Base-by-base conservation (phyloP, 2,888 invertebrate genomes). In the Brassicogethes aeneus region DNA sequence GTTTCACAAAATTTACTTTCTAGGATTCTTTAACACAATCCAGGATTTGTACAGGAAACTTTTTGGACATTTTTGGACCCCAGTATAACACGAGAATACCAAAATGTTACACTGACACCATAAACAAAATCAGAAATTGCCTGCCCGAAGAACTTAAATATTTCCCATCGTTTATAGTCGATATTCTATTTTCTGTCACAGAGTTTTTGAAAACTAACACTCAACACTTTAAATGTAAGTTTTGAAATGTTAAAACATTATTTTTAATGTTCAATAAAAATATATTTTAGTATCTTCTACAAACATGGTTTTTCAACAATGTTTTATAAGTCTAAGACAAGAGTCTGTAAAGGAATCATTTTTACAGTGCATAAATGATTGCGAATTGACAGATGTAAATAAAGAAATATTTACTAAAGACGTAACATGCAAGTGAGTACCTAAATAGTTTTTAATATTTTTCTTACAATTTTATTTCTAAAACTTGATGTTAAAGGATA, bases 341-440 rank as follows among this genome's bases (percentile, higher is more conserved):
- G 23, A 23, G 23, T 7, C 5, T 23, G 5, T 10, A 5, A 23
- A 23, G 23, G 10, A 23, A 10, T 5, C 23, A 5, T 23, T 23
- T 23, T 7, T 23, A 10, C 5, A 23, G 10, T 23, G 23, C 23
- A 5, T 23, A 7, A 23, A 23, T 10, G 23, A 23, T 10, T 7
- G 23, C 10, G 31, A 32, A 31, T 13, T 16, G 16, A 12, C 8
- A 13, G 13, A 23, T 13, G 2, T 2, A 36, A 16, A 15, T 8
- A 31, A 15, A 16, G 7, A 8, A 29, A 29, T 41, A n/a, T 23
- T 17, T 12, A 31, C 42, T 8, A 47, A 44, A 41, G 17, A 31
- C 10, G 40, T 42, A 34, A 16, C 42, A 7, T 47, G 47, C 41
- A 36, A 16, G 47, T 46, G 23, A 46, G 41, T 41, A 35, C 15